Evolutionary conservation across 1,140 invertebrate genomes (phyloP), one percentile per base, ranked within the genome.

Genomic region (Mizuhopecten yessoensis): DNA sequence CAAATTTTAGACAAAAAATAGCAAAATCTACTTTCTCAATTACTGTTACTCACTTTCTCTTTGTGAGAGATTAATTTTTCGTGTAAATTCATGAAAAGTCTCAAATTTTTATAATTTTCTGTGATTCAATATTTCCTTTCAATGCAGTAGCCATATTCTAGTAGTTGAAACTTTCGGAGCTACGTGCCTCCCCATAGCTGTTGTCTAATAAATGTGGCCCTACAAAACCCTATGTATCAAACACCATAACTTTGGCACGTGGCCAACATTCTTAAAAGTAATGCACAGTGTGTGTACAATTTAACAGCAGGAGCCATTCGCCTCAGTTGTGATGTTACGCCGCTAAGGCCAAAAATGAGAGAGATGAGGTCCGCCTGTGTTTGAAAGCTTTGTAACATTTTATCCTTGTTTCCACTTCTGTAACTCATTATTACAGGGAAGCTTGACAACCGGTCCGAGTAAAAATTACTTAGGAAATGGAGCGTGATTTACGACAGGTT

Each of bases 241-340:
- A 75, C 57, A 29, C 29, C 57, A 75, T 29, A 75, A 75, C 57
- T n/a, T n/a, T 75, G 57, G 57, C 57, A 3, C 5, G 57, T 1
- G 57, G 57, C 57, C 57, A 75, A 75, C 57, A 75, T 75, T 75
- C 57, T 75, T 75, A 9, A 49, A 75, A 45, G 9, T 45, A 45
- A 45, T 45, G 17, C 57, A 1, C n/a, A 75, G 57, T 29, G 17
- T 45, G n/a, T 75, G n/a, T 29, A 75, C 57, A n/a, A 75, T 75
- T 75, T 13, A 75, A 9, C 57, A 75, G n/a, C 23, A 3, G 57
- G 57, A 75, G 57, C 5, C 11, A 5, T 1, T 29, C 57, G 17
- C 57, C 57, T 75, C 9, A 29, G 57, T n/a, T 75, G 57, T 75
- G 57, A 75, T 75, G 11, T 75, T 29, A 75, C 23, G 29, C 57